These are phyloP conservation scores for Conops quadrifasciatus DNA, from an alignment of 2,888 invertebrate genomes.

Conservation along the genomic window DNA sequence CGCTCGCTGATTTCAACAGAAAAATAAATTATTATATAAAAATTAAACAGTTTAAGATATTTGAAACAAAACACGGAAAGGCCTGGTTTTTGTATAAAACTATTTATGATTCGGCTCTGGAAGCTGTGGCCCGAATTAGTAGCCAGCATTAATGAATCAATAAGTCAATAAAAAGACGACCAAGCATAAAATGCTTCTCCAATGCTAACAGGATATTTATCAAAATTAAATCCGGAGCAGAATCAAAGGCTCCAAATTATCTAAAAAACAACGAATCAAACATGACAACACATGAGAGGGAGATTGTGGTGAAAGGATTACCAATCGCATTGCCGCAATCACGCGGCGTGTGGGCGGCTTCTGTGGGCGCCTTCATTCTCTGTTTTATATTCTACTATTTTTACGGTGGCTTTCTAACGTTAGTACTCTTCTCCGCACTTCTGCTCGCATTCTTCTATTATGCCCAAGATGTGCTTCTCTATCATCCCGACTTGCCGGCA, in stretches of 20 bases:
- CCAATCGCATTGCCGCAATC: constrained; percentile 54
- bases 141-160: constrained; percentile 12
- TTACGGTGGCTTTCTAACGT: constrained; percentile 79
- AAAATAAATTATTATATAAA: too few species aligned
- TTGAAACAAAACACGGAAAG: too few species aligned
- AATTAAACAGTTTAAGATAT: too few species aligned
- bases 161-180: constrained; percentile 3
- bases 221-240: neutral
- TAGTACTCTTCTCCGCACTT: constrained; percentile 75
- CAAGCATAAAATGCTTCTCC: neutral
- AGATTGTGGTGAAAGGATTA: constrained; percentile 53
- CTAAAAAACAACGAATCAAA: neutral
- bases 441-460: constrained; percentile 82
- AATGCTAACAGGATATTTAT: constrained; percentile 1
- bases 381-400: constrained; percentile 84
- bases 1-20: too few species aligned
- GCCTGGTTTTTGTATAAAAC: too few species aligned
- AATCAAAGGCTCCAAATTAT: neutral
- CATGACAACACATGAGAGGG: constrained; percentile 51
- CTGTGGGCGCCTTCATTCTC: constrained; percentile 76
- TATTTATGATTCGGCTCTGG: too few species aligned
- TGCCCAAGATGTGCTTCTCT: constrained; percentile 85
- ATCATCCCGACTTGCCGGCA: constrained; percentile 88
- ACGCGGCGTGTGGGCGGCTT: constrained; percentile 80
- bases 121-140: neutral